Conservation (phyloP, 2,888 invertebrate genomes). For the Papilio elwesi region DNA sequence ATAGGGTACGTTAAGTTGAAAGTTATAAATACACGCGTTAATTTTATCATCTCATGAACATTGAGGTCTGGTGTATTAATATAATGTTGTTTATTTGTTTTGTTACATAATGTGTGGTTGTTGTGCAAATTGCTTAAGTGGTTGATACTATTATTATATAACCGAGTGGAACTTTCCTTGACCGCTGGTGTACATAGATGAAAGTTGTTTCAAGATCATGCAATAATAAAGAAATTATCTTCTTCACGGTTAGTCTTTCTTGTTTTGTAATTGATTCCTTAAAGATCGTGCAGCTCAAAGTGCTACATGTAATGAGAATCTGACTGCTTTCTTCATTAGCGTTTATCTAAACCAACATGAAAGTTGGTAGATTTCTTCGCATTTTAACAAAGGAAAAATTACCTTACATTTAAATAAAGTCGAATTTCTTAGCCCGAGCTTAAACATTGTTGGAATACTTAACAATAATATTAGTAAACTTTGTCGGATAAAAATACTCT, state of each 20-base stretch:
- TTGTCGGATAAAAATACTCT: too few species aligned
- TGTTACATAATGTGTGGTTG: background rate
- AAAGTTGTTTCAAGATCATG: background rate
- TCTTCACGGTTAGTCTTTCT: background rate
- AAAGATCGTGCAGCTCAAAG: too few species aligned
- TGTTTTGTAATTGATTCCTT: background rate
- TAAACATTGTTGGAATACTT: too few species aligned
- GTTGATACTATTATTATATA: background rate
- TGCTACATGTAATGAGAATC: background rate
- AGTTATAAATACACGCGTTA: background rate
- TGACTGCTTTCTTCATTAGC: background rate
- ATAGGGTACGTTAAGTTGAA: background rate
- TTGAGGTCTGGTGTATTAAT: background rate
- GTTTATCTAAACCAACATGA: background rate
- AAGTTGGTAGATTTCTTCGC: background rate
- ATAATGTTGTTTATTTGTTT: constrained; percentile 2
- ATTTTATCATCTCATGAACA: background rate
- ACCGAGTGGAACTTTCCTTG: background rate
- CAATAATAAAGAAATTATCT: constrained; percentile 17
- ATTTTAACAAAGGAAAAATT: background rate
- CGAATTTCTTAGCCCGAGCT: background rate
- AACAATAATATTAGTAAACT: too few species aligned
- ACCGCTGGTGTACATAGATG: background rate
- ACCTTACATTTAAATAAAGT: too few species aligned
- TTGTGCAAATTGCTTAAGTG: background rate